These are phyloP conservation scores for Caligus rogercresseyi DNA, from an alignment of 1,140 invertebrate species.

Conservation along the genomic window DNA sequence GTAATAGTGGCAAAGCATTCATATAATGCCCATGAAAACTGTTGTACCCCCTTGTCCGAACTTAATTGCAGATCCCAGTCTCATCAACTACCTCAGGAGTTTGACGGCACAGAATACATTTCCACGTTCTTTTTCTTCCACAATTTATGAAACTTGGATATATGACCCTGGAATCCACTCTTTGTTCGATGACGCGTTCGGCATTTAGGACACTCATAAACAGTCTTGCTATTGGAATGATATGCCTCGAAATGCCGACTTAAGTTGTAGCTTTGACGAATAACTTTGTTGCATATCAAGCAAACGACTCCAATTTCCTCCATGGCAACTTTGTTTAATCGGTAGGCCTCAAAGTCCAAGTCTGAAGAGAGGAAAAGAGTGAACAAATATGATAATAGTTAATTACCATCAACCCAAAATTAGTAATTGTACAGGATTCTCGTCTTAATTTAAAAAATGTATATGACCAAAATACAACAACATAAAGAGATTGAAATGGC, in stretches of 20 bases:
- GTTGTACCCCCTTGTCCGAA: too few species aligned
- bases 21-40: too few species aligned
- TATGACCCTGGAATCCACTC: not conserved
- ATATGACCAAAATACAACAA: not conserved
- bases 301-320: not conserved
- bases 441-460: too few species aligned
- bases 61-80: too few species aligned
- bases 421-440: too few species aligned
- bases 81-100: too few species aligned
- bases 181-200: not conserved
- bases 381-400: not conserved
- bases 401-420: too few species aligned
- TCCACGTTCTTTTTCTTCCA: not conserved
- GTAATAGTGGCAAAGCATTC: too few species aligned
- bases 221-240: not conserved
- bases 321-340: not conserved
- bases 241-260: not conserved
- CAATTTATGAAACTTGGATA: not conserved
- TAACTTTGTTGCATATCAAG: not conserved
- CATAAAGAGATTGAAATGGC: not conserved
- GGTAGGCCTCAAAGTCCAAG: not conserved
- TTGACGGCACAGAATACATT: not conserved
- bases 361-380: not conserved
- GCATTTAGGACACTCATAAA: not conserved
- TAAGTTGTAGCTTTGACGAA: not conserved